Percentiles rank a stretch among this genome's conserved stretches.
Evolutionary conservation across 2,888 invertebrate species (phyloP).

Genomic region (Mycalesis mineus): DNA sequence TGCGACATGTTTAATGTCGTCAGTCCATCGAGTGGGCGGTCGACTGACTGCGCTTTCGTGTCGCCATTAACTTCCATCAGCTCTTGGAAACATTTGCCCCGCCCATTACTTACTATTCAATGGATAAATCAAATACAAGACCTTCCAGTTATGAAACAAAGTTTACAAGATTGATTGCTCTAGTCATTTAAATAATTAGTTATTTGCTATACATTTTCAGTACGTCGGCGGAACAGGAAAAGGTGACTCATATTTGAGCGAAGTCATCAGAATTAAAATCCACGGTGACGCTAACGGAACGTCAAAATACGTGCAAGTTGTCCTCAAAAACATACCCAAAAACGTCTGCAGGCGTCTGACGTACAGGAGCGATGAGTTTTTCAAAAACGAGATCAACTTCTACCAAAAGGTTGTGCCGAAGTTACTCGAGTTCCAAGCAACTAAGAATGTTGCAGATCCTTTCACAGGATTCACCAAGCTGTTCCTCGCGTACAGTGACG

Average conservation of each 20-base stretch:
- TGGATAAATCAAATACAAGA: no score
- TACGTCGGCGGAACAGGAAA: constrained; percentile 71
- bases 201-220: constrained; percentile 41
- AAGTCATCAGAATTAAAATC: constrained; percentile 79
- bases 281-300: constrained; percentile 55
- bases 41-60: no score
- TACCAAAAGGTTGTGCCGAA: constrained; percentile 75
- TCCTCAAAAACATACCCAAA: constrained; percentile 83
- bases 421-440: constrained; percentile 62
- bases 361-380: constrained; percentile 82
- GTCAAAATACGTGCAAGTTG: constrained; percentile 64
- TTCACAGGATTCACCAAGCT: constrained; percentile 72
- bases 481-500: constrained; percentile 69
- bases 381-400: constrained; percentile 83
- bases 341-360: constrained; percentile 80
- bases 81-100: no score
- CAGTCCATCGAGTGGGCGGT: no score
- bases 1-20: no score
- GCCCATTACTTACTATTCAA: no score
- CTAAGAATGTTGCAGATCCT: constrained; percentile 59
- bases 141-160: no score
- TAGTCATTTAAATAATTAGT: not conserved
- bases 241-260: constrained; percentile 85
- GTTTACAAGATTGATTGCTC: not conserved
- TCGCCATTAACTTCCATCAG: no score